These are phyloP conservation scores for Hyla sarda DNA, from an alignment of 2,113 vertebrate species.

Conservation along the genomic window DNA sequence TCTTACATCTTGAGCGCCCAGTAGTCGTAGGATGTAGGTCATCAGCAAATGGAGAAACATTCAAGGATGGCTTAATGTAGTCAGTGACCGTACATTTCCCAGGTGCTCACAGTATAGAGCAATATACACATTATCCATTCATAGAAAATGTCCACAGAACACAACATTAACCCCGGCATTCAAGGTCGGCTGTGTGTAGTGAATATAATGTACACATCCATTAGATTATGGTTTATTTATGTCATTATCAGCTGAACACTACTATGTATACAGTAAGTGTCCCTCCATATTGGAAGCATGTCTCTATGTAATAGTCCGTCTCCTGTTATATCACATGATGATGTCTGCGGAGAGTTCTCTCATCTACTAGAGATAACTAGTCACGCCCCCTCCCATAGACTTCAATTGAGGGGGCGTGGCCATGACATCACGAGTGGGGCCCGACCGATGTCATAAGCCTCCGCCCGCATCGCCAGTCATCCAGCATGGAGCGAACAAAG, in stretches of 20 bases:
- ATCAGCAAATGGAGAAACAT: conserved; percentile 12
- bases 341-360: no score
- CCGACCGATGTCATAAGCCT: no score
- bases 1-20: not conserved
- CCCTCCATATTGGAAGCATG: not conserved
- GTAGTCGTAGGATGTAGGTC: not conserved
- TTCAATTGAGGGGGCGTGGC: no score
- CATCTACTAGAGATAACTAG: no score
- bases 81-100: conserved; percentile 26
- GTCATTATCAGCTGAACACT: not conserved
- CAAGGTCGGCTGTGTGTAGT: not conserved
- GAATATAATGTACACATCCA: not conserved
- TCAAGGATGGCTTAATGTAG: not conserved
- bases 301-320: not conserved
- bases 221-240: not conserved
- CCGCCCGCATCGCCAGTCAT: no score
- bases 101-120: conserved; percentile 17
- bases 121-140: not conserved
- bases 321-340: no score
- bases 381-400: no score
- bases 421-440: no score
- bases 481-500: no score
- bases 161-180: not conserved
- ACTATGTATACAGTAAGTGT: not conserved
- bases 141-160: not conserved